These are phyloP conservation scores for Chionoecetes opilio DNA, from an alignment of 1,140 invertebrate genomes.

Conservation along the genomic window DNA sequence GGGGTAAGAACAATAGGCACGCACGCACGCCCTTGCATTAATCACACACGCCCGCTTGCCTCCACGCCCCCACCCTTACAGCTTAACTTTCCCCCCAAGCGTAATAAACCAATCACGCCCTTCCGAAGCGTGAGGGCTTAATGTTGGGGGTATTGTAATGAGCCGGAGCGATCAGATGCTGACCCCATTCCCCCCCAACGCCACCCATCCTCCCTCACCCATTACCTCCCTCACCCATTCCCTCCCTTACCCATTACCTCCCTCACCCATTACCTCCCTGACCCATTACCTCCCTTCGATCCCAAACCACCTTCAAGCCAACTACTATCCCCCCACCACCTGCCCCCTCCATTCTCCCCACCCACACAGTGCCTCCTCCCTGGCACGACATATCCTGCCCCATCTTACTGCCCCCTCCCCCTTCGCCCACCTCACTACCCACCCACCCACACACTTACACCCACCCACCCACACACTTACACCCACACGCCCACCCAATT, in stretches of 20 bases:
- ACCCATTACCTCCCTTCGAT: no score
- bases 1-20: slow-evolving; percentile 33
- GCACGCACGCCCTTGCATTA: slow-evolving; percentile 20
- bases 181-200: background rate
- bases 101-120: slow-evolving; percentile 55
- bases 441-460: no score
- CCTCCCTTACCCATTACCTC: background rate
- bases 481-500: no score
- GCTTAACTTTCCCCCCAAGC: background rate
- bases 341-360: background rate
- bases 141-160: slow-evolving; percentile 54
- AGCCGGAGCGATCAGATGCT: slow-evolving; percentile 19
- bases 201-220: background rate
- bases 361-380: background rate
- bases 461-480: no score
- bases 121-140: slow-evolving; percentile 50
- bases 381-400: background rate
- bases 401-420: background rate
- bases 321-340: background rate
- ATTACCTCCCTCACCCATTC: background rate
- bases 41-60: slow-evolving; percentile 29
- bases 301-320: no score
- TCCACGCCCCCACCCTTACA: slow-evolving; percentile 3
- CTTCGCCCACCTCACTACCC: background rate
- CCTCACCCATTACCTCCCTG: no score